Evolutionary conservation across 1,140 invertebrate genomes (phyloP).

Genomic region (Temnothorax curvispinosus): DNA sequence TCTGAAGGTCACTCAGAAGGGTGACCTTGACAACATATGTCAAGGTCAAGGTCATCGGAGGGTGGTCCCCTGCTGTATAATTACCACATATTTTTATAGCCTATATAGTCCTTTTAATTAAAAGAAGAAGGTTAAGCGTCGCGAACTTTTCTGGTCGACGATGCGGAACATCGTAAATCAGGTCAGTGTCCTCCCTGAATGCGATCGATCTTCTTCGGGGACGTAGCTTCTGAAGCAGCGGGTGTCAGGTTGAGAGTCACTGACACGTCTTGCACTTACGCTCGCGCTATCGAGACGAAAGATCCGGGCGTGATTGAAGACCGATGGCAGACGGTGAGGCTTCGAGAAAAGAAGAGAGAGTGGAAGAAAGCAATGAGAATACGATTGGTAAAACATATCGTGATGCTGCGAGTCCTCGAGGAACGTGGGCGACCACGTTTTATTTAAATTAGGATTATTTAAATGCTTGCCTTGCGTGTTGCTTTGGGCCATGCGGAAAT

Average conservation of each 20-base stretch:
- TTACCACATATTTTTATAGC: not conserved
- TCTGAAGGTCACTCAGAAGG: too few species aligned
- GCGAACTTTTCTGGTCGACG: conserved; percentile 42
- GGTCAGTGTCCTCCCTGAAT: conserved; percentile 28
- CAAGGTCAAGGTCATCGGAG: too few species aligned
- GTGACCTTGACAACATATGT: too few species aligned
- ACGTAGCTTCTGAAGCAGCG: conserved; percentile 25
- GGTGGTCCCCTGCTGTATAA: too few species aligned
- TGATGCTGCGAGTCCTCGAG: conserved; percentile 73
- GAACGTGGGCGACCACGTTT: conserved; percentile 57
- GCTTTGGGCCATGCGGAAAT: not conserved
- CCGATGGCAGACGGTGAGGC: conserved; percentile 54
- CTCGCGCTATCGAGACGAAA: conserved; percentile 70
- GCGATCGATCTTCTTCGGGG: conserved; percentile 69
- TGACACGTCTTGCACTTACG: conserved; percentile 62
- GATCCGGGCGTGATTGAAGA: conserved; percentile 76
- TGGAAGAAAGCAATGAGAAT: conserved; percentile 45
- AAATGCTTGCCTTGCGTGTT: not conserved
- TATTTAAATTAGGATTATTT: conserved; percentile 53
- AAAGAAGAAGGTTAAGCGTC: conserved; percentile 2
- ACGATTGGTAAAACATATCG: conserved; percentile 79
- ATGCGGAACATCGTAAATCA: conserved; percentile 59
- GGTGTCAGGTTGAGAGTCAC: conserved; percentile 65
- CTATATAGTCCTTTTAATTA: not conserved
- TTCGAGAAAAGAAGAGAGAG: conserved; percentile 48